Base-by-base conservation (phyloP, 2,888 invertebrate species). In the Drosophila ezoana region DNA sequence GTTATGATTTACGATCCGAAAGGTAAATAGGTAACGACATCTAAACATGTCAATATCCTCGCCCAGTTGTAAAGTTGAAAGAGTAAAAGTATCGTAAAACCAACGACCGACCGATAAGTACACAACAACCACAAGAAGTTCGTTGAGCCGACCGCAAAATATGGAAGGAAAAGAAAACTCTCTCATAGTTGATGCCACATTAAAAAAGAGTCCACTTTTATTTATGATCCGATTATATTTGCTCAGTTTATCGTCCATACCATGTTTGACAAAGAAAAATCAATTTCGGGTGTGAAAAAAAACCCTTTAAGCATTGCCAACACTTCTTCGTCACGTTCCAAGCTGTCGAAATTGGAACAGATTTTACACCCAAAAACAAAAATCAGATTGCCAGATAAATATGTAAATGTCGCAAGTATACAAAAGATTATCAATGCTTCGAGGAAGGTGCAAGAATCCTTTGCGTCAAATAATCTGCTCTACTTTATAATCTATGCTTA, bases 21-120 rank as follows among this genome's bases (percentile, higher is more conserved):
- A 78, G 81, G 89, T 89, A 89, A 87, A 89, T 84, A 84, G 81
- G 76, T 89, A 84, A 87, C 83, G 83, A 84, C 83, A 89, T 87
- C 89, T 87, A 89, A 84, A 84, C 85, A 84, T 84, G 83, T 89
- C 83, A 84, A 81, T 83, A 89, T 83, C 78, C 84, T 86, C 83
- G 73, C 66, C 78, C 72, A 60, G 83, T 89, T 84, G 87, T 84
- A 81, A 84, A 87, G 65, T 84, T 75, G 71, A 89, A 87, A 89
- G 83, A 84, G 83, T 84, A 87, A 89, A 84, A 81, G 87, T 84
- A 81, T 89, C 83, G 64, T 84, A 89, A 84, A 82, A 62, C 69
- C 58, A 54, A 45, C 81, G 69, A 74, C 65, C 78, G 51, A 68
- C 49, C 69, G 82, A 89, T 84, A 84, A 84, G 81, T 89, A 83